Conservation (phyloP, 2,888 invertebrate species). For the Apodemia hepburni region DNA sequence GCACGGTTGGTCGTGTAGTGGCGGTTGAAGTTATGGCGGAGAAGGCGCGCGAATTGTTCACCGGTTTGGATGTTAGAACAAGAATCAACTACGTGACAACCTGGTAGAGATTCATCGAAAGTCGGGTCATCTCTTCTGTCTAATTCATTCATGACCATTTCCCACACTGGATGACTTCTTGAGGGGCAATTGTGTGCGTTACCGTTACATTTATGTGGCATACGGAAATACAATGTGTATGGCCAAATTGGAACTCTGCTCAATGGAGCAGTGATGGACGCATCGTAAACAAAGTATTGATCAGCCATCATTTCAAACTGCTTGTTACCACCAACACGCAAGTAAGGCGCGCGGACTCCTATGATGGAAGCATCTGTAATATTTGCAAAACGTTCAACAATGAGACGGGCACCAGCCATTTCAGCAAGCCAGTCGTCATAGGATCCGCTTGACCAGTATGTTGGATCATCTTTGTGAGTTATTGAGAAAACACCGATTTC, state of each 20-base stretch:
- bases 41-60: conserved; percentile 92
- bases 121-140: conserved; percentile 96
- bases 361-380: conserved; percentile 95
- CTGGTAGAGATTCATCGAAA: conserved; percentile 95
- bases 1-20: conserved; percentile 96
- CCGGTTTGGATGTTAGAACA: conserved; percentile 96
- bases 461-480: conserved; percentile 95
- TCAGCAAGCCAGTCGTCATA: conserved; percentile 97
- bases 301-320: conserved; percentile 99
- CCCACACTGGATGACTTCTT: conserved; percentile 95
- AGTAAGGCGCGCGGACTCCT: conserved; percentile 92
- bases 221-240: conserved; percentile 97
- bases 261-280: conserved; percentile 94
- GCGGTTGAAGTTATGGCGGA: conserved; percentile 96
- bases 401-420: conserved; percentile 94
- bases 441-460: conserved; percentile 92
- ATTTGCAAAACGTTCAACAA: conserved; percentile 93
- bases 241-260: conserved; percentile 97
- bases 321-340: conserved; percentile 95
- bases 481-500: conserved; percentile 95
- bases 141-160: conserved; percentile 97
- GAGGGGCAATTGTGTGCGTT: conserved; percentile 96
- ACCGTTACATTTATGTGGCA: conserved; percentile 97
- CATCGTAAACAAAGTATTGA: conserved; percentile 96
- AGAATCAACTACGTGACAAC: conserved; percentile 97